phyloP scores from a whole-genome alignment of 1,140 invertebrate species.

The Penaeus japonicus region DNA sequence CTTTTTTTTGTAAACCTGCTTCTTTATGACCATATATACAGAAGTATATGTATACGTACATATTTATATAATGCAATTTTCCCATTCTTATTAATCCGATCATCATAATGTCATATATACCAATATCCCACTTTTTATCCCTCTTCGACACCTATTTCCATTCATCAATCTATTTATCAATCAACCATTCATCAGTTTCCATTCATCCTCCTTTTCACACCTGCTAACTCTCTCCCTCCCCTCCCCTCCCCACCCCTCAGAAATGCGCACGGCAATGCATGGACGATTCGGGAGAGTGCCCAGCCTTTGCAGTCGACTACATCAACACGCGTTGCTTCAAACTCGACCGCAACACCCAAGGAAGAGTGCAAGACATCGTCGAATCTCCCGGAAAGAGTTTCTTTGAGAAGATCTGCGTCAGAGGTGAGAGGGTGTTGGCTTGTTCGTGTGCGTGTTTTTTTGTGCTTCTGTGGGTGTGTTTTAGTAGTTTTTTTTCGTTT shows the following conservation, averaged over 20 bases:
- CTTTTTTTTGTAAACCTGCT: background rate
- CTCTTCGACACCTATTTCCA: no score
- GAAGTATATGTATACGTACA: background rate
- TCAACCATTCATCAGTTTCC: no score
- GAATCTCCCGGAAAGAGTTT: constrained; percentile 65
- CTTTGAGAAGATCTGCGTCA: constrained; percentile 67
- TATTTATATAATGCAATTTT: background rate
- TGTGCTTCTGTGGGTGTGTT: no score
- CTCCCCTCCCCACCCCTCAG: background rate
- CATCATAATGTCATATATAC: no score
- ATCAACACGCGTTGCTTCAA: constrained; percentile 66
- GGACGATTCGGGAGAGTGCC: constrained; percentile 65
- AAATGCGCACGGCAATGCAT: constrained; percentile 63
- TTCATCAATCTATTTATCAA: no score
- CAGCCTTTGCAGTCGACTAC: constrained; percentile 67
- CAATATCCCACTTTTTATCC: no score
- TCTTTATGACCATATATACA: background rate
- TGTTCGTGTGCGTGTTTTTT: no score
- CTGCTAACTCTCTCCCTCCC: background rate
- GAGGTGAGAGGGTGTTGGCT: constrained; percentile 61
- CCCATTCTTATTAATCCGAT: no score
- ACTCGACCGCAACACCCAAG: constrained; percentile 68
- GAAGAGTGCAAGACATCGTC: constrained; percentile 64
- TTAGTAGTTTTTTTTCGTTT: no score
- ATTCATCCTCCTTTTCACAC: background rate